A percentile compares a stretch with the other conserved stretches of the same genome.
These are phyloP conservation scores for Ctenopoma multispine DNA, from an alignment of 2,797 vertebrate species.

Conservation along the genomic window DNA sequence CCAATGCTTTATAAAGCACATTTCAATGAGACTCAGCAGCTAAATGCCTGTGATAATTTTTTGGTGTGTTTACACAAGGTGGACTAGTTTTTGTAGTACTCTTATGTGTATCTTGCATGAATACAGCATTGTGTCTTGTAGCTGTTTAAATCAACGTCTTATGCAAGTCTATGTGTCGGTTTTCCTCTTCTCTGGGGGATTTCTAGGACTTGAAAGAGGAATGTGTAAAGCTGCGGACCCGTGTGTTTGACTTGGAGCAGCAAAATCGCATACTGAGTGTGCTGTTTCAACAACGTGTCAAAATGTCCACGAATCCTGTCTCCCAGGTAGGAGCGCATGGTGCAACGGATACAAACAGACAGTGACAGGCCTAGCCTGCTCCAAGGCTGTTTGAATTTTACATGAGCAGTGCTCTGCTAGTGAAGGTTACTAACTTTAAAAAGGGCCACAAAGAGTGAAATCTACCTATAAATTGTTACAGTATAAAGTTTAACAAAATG, in stretches of 20 bases:
- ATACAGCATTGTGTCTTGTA: slow-evolving; percentile 3
- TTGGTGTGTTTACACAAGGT: not conserved
- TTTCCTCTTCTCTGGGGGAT: not conserved
- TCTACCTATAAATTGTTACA: not conserved
- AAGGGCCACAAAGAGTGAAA: slow-evolving; percentile 24
- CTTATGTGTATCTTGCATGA: not conserved
- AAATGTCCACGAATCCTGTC: slow-evolving; percentile 85
- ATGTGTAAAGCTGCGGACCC: slow-evolving; percentile 92
- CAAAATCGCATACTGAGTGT: slow-evolving; percentile 91
- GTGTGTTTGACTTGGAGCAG: slow-evolving; percentile 94
- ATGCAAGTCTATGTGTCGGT: slow-evolving; percentile 4
- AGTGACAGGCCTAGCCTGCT: slow-evolving; percentile 43
- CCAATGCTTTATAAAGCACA: not conserved
- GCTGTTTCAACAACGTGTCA: slow-evolving; percentile 91
- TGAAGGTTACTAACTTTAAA: slow-evolving; percentile 56
- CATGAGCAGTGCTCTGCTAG: slow-evolving; percentile 53
- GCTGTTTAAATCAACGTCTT: slow-evolving; percentile 23
- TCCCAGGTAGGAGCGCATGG: slow-evolving; percentile 85
- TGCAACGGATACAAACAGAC: slow-evolving; percentile 32
- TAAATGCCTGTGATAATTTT: not conserved
- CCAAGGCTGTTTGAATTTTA: slow-evolving; percentile 59
- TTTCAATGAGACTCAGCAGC: not conserved
- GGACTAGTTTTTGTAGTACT: not conserved
- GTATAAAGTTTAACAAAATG: slow-evolving; percentile 2
- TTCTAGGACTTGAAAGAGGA: slow-evolving; percentile 92